A percentile compares a stretch with the other conserved stretches of the same genome.
Conservation (phyloP, 2,888 invertebrate species). For the Nymphalis urticae region DNA sequence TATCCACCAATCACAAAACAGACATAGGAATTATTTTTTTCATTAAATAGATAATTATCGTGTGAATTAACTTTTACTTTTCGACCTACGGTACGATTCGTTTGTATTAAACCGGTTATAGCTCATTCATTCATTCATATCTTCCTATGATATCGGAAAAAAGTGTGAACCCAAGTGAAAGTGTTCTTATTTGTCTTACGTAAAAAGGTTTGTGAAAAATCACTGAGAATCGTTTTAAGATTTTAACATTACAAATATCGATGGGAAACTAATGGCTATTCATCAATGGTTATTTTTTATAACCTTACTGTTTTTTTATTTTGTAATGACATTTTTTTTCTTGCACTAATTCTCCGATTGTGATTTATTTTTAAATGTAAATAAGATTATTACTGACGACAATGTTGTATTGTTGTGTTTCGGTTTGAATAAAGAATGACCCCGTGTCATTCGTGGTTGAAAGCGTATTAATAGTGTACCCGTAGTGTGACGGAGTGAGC, state of each 20-base stretch:
- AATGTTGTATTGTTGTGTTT: no score
- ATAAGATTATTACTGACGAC: no score
- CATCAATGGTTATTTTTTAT: no score
- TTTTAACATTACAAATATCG: neutral
- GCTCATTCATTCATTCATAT: conserved; percentile 22
- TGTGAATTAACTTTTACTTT: conserved; percentile 33
- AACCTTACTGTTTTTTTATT: no score
- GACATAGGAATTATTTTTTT: conserved; percentile 6
- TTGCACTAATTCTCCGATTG: no score
- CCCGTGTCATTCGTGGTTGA: no score
- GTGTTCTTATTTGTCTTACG: conserved; percentile 37
- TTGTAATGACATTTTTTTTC: no score
- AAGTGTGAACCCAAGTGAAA: conserved; percentile 65
- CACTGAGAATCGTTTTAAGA: conserved; percentile 3
- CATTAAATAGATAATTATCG: conserved; percentile 10
- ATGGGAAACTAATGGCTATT: neutral
- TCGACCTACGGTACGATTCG: conserved; percentile 4
- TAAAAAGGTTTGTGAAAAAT: conserved; percentile 10
- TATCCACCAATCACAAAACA: neutral
- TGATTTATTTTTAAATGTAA: no score
- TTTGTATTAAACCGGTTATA: conserved; percentile 18
- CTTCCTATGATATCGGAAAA: conserved; percentile 48
- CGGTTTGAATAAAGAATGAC: no score
- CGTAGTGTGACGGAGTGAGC: no score
- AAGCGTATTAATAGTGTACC: no score